A percentile compares a stretch with the other conserved stretches of the same genome.
Conservation (phyloP, 35 echinoderm and acorn worm genomes). For the Eucidaris tribuloides region DNA sequence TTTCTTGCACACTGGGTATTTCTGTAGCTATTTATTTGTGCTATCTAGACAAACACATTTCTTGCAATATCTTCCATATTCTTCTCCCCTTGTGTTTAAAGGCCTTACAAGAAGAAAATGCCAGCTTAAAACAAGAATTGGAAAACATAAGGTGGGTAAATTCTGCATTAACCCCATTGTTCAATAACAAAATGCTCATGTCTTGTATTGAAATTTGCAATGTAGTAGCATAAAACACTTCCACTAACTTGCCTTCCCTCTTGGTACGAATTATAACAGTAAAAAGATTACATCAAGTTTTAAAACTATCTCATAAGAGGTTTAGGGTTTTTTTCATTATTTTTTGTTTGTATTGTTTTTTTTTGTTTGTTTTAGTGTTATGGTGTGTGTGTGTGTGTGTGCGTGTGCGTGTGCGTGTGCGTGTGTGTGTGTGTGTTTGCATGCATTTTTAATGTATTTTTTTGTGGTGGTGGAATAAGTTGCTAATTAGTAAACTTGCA, state of each 20-base stretch:
- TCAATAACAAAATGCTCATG: not conserved
- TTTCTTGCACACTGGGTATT: no score
- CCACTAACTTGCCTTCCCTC: not conserved
- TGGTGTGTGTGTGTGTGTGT: no score
- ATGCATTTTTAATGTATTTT: not conserved
- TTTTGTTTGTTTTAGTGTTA: no score
- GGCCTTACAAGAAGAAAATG: conserved; percentile 34
- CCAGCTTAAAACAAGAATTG: conserved; percentile 23
- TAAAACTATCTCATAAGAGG: not conserved
- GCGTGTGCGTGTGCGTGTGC: not conserved
- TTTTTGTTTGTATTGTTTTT: no score
- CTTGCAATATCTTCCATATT: not conserved
- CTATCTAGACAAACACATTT: no score
- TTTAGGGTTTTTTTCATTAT: not conserved
- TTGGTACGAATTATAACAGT: not conserved
- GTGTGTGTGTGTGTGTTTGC: not conserved
- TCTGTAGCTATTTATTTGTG: no score
- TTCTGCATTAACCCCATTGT: not conserved
- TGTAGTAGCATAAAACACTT: not conserved
- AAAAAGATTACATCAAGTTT: not conserved
- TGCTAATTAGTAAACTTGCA: not conserved
- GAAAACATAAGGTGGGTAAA: conserved; percentile 36
- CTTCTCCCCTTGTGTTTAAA: not conserved
- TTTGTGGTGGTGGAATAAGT: not conserved
- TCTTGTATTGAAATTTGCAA: not conserved